phyloP scores from a whole-genome alignment of 35 echinoderm and acorn worm species.

The Heliocidaris erythrogramma region DNA sequence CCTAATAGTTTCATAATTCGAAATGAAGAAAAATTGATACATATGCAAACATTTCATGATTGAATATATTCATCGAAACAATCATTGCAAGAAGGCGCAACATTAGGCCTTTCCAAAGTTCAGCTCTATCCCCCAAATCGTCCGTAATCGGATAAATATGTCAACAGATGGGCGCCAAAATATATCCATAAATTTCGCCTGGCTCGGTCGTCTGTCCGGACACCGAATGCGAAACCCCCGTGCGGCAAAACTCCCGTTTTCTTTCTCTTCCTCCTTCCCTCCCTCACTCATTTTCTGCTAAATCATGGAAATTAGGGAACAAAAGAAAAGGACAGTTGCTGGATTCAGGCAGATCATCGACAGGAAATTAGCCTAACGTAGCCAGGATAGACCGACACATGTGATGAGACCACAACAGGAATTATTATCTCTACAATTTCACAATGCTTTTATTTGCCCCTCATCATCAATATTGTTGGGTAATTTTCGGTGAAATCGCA shows the following conservation, averaged over 20 bases:
- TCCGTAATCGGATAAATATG: conserved; percentile 26
- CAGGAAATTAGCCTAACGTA: conserved; percentile 1
- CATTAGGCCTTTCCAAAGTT: background rate
- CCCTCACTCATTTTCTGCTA: conserved; percentile 17
- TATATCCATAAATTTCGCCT: conserved; percentile 30
- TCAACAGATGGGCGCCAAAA: conserved; percentile 36
- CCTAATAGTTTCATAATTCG: background rate
- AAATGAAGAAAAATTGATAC: background rate
- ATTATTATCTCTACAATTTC: background rate
- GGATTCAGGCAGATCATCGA: background rate
- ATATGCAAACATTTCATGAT: background rate
- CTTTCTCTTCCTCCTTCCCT: background rate
- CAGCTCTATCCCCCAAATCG: background rate
- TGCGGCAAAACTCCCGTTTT: background rate
- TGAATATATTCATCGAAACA: background rate
- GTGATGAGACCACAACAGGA: background rate
- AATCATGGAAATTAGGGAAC: conserved; percentile 31
- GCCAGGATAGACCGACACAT: background rate
- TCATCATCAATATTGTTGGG: background rate
- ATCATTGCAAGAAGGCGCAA: background rate
- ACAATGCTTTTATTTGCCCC: background rate
- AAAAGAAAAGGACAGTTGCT: conserved; percentile 15
- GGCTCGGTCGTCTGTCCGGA: background rate
- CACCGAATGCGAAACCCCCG: background rate
- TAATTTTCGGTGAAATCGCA: background rate